Conservation (phyloP, 2,113 vertebrate species). For the Pontoporia blainvillei region DNA sequence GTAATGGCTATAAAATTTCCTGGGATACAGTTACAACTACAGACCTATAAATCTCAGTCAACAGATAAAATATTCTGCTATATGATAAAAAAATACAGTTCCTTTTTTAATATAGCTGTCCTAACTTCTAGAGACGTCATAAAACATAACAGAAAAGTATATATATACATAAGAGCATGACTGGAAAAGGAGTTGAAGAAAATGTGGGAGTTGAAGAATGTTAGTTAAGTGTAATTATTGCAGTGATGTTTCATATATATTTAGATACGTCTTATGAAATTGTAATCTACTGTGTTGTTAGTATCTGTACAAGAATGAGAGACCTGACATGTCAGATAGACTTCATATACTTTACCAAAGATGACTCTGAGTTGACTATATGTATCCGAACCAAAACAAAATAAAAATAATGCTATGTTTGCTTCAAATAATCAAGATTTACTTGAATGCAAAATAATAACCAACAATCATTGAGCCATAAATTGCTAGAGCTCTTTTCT, state of each 20-base stretch:
- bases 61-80: background rate
- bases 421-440: background rate
- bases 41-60: background rate
- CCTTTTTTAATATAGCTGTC: background rate
- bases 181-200: background rate
- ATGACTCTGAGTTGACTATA: background rate
- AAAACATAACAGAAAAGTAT: conserved; percentile 5
- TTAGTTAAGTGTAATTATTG: conserved; percentile 12
- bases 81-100: conserved; percentile 22
- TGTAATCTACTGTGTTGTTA: background rate
- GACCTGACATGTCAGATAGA: background rate
- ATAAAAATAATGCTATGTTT: background rate
- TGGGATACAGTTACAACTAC: background rate
- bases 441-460: conserved; percentile 23
- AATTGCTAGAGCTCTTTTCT: background rate
- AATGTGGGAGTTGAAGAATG: background rate
- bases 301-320: background rate
- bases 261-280: background rate
- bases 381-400: background rate
- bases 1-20: background rate
- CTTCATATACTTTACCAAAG: background rate
- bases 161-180: background rate
- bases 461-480: background rate
- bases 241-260: background rate
- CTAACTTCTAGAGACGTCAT: conserved; percentile 4